phyloP scores from a whole-genome alignment of 2,797 vertebrate genomes.

The Chiloscyllium punctatum region DNA sequence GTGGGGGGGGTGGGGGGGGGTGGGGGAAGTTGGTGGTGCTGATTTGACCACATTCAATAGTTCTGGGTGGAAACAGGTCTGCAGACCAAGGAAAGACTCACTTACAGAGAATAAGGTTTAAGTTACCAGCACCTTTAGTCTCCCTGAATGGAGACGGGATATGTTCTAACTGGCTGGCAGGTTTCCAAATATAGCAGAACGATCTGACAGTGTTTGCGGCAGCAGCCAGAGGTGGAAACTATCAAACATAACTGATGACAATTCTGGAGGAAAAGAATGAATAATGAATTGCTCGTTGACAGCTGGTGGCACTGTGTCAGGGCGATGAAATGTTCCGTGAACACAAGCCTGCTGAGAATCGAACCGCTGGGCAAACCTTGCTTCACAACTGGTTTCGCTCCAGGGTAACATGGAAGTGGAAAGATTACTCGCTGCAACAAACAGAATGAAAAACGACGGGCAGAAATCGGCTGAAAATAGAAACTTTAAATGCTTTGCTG shows the following conservation, averaged over 20 bases:
- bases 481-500: not conserved
- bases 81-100: not conserved
- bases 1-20: too few species aligned
- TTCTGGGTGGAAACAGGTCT: not conserved
- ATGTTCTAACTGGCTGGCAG: not conserved
- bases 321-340: conserved; percentile 3
- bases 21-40: too few species aligned
- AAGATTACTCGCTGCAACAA: not conserved
- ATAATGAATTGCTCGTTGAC: conserved; percentile 34
- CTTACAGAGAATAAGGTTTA: not conserved
- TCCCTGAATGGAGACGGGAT: not conserved
- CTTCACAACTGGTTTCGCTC: conserved; percentile 19
- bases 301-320: conserved; percentile 26
- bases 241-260: conserved; percentile 35
- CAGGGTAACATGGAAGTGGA: conserved; percentile 31
- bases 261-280: conserved; percentile 16
- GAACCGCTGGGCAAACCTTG: not conserved
- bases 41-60: too few species aligned
- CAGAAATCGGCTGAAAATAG: not conserved
- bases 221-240: conserved; percentile 18
- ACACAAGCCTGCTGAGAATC: conserved; percentile 20
- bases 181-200: conserved; percentile 31
- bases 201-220: not conserved
- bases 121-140: not conserved
- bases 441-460: not conserved